Evolutionary conservation across 2,797 vertebrate genomes (phyloP).

Genomic region (Coregonus suidteri): DNA sequence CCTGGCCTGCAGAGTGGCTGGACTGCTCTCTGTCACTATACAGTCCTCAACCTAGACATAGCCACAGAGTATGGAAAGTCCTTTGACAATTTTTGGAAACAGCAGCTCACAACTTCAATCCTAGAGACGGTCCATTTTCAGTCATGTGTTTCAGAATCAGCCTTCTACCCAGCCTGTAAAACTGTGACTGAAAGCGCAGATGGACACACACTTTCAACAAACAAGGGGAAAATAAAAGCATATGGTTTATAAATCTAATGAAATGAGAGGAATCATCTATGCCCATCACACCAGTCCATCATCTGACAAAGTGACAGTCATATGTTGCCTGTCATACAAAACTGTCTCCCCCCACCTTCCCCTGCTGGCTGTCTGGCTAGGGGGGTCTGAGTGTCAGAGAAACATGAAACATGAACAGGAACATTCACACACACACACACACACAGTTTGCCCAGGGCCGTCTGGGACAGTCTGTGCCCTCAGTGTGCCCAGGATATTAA

Average conservation of each 20-base stretch:
- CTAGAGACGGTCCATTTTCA: background rate
- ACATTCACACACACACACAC: background rate
- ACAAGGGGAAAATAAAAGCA: background rate
- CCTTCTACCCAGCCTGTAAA: background rate
- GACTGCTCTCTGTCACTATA: background rate
- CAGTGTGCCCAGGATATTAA: slow-evolving; percentile 43
- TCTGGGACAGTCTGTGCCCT: background rate
- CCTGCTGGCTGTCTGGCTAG: background rate
- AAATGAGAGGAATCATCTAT: slow-evolving; percentile 20
- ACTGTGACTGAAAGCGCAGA: slow-evolving; percentile 26
- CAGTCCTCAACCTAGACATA: background rate
- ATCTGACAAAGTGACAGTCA: slow-evolving; percentile 56
- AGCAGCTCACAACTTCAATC: background rate
- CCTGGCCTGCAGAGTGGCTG: slow-evolving; percentile 5
- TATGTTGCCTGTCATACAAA: slow-evolving; percentile 47
- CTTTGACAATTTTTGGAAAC: background rate
- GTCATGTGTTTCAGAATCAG: background rate
- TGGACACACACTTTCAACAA: slow-evolving; percentile 14
- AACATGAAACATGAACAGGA: background rate
- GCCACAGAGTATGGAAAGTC: background rate
- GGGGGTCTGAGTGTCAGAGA: background rate
- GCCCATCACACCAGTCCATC: slow-evolving; percentile 22
- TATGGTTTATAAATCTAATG: slow-evolving; percentile 48
- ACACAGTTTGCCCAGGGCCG: background rate
- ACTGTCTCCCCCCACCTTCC: slow-evolving; percentile 1